Percentiles rank a stretch among this genome's conserved stretches.
Conservation (phyloP, 2,797 vertebrate species). For the Anguilla obscura region DNA sequence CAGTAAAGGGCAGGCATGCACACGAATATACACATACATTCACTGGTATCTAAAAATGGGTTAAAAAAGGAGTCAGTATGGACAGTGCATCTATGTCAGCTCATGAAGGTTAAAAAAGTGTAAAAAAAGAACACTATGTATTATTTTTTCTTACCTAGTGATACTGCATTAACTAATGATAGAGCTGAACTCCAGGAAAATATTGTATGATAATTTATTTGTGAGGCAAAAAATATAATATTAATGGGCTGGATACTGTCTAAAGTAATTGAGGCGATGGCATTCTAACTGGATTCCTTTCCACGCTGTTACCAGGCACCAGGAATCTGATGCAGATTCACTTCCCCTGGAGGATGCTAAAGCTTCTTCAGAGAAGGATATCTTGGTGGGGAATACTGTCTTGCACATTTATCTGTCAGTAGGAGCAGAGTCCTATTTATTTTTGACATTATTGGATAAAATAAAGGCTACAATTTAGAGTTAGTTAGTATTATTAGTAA, state of each 20-base stretch:
- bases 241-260: neutral
- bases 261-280: constrained; percentile 3
- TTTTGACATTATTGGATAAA: neutral
- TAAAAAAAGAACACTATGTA: neutral
- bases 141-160: neutral
- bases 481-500: neutral
- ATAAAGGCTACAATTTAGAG: neutral
- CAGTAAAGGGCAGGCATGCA: neutral
- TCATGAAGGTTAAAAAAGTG: neutral
- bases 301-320: constrained; percentile 60
- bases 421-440: neutral
- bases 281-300: neutral
- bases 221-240: neutral
- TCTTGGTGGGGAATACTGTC: constrained; percentile 66
- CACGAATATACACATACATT: neutral
- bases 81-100: neutral
- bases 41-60: neutral
- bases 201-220: neutral
- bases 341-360: constrained; percentile 49
- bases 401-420: neutral
- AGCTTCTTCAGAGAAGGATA: constrained; percentile 60
- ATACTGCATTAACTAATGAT: neutral
- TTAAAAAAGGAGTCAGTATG: neutral
- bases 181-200: neutral
- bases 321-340: constrained; percentile 54